Evolutionary conservation across 1,140 invertebrate species (phyloP), one percentile per base, ranked within the genome.

Genomic region (Drosophila nasuta): DNA sequence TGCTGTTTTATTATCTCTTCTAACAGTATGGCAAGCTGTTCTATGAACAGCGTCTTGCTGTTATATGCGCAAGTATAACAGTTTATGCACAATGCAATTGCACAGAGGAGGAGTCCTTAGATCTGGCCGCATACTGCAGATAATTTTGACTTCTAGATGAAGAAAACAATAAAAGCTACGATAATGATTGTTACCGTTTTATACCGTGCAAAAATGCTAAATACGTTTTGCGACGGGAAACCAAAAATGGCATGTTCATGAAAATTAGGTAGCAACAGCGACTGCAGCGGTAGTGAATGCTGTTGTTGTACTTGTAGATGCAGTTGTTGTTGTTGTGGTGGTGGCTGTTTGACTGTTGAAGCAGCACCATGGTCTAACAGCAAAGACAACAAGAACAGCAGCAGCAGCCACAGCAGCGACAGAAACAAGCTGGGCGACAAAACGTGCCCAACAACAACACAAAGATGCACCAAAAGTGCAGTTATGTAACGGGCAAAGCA

Each of bases 161-260:
- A 56, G 41, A 60, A 72, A 79, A 79, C 77, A 79, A 76, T 79
- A 79, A 76, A 79, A 77, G 59, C 46, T 41, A 79, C 67, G 74
- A 79, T 76, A 79, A 79, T 76, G 77, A 79, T 76, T 79, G 77
- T 79, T 79, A 76, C 77, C 77, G 73, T 79, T 79, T 76, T 79
- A 43, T 77, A 54, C 71, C 75, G 73, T 79, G 77, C 60, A 79
- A 79, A 79, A 76, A 79, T 79, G 75, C 77, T 79, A 79, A 79
- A 76, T 79, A 58, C 73, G 67, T 52, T 30, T 51, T 60, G 72
- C 58, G 60, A 58, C 52, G 74, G 74, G 59, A 65, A 72, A 76
- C 77, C 77, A 76, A 76, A 79, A 79, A 76, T 66, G 73, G 77
- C 68, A 76, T 64, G 73, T 74, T 75, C 76, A 78, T 74, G 76